Conservation (phyloP, 2,888 invertebrate genomes). For the Bellardia pandia region DNA sequence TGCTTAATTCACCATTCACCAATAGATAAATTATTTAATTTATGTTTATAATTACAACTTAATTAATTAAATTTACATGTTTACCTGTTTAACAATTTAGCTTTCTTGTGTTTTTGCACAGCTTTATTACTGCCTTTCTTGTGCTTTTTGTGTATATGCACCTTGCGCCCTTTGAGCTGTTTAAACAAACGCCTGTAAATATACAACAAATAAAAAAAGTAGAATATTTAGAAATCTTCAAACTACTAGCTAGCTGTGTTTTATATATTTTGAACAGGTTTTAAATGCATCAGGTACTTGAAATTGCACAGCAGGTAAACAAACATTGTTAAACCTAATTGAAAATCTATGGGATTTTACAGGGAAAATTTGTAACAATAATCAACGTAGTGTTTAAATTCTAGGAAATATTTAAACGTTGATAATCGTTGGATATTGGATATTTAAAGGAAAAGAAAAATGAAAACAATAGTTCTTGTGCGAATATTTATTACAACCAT, state of each 20-base stretch:
- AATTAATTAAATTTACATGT: background rate
- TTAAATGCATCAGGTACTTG: slow-evolving; percentile 8
- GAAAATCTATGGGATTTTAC: slow-evolving; percentile 40
- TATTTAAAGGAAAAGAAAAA: slow-evolving; percentile 37
- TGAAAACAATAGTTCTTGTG: slow-evolving; percentile 29
- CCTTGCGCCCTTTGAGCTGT: slow-evolving; percentile 72
- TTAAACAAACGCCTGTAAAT: slow-evolving; percentile 75
- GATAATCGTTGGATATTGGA: slow-evolving; percentile 20
- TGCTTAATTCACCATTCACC: background rate
- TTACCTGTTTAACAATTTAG: slow-evolving; percentile 51
- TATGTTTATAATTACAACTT: background rate
- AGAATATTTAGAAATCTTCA: slow-evolving; percentile 1
- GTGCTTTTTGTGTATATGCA: slow-evolving; percentile 72
- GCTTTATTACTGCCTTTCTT: slow-evolving; percentile 58
- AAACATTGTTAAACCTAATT: slow-evolving; percentile 27
- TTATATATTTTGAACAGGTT: slow-evolving; percentile 17
- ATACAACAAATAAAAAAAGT: slow-evolving; percentile 22
- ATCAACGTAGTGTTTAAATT: background rate
- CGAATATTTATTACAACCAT: slow-evolving; percentile 15
- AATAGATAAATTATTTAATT: background rate
- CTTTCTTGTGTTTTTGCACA: slow-evolving; percentile 32
- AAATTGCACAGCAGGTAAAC: slow-evolving; percentile 41
- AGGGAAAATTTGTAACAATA: slow-evolving; percentile 15
- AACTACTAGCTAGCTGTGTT: background rate
- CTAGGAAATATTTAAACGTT: slow-evolving; percentile 43